Base-by-base conservation (phyloP, 1,140 invertebrate species). In the Bombus balteatus region DNA sequence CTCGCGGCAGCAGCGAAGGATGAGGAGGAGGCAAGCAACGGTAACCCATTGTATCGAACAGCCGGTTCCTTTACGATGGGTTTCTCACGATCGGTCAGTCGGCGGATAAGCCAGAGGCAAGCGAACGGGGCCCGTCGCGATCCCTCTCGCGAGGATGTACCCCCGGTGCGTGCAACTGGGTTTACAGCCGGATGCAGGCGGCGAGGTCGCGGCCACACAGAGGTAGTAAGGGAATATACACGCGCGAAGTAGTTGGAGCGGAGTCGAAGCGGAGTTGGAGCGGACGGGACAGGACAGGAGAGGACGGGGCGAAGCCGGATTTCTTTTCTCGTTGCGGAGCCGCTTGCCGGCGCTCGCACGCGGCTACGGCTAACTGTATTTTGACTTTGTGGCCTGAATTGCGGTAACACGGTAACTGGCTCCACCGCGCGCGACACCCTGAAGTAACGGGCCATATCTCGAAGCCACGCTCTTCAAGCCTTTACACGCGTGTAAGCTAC, bases 351-450 rank as follows among this genome's bases (percentile, higher is more conserved):
- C 81, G 81, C 86, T 89, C 82, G 87, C 82, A 89, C 85, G 86
- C 90, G 90, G 90, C 91, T 92, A 89, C 92, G 92, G 89, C 92
- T 95, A 95, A 95, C 95, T 95, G 95, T 95, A 95, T 95, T 95
- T 95, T 95, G 95, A 95, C 95, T 95, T 95, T 95, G 95, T 95
- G 95, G 95, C 95, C 95, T 95, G 93, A 95, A 95, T 95, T 95
- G 94, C 93, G 94, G 94, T 95, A 95, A 95, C 95, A 95, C 95
- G 93, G 95, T 95, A 95, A 95, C 94, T 95, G 94, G 94, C 94
- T 95, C 92, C 87, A 88, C 79, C 79, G 83, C 92, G 94, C 93
- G 94, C 94, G 94, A 94, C 94, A 94, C 94, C 93, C 94, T 91
- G 92, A 91, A 90, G 90, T 94, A 94, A 94, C 94, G 94, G 94